Base-by-base conservation (phyloP, 2,113 vertebrate species). In the Conger conger region DNA sequence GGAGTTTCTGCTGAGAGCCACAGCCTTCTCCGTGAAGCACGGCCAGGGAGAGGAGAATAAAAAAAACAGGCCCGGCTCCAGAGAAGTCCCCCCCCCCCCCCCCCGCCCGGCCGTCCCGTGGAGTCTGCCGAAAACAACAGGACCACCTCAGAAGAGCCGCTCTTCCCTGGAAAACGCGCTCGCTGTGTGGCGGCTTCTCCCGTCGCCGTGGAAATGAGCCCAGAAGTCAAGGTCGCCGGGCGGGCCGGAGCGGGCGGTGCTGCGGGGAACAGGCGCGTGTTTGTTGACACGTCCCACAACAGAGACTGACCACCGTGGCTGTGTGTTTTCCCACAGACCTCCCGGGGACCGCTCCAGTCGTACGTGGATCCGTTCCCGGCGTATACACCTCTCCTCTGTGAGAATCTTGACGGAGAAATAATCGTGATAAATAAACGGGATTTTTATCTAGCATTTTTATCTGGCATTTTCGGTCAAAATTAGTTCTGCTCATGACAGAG, bases 21-120 rank as follows among this genome's bases (percentile, higher is more conserved):
- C 35, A 18, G 1, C 15, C 15, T 38, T 23, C 36, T 30, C 4
- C 3, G 8, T 38, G 17, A 78, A 78, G 38, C 76, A 30, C 17
- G 1, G n/a, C 36, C 13, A 36, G 73, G 80, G 92, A 92, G 92
- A 92, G 89, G 80, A 82, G 84, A 86, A 81, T 88, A 82, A 82
- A 82, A 85, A 83, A 90, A 89, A 86, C 53, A 54, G 6, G n/a
- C 1, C 50, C 45, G 18, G 45, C 50, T 36, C 80, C 45, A 57
- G 17, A 78, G 36, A 37, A 20, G 50, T 30, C 45, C 33, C 80
- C 30, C 16, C n/a, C 40, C n/a, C n/a, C 40, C 40, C 45, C 11
- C 8, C 45, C 40, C n/a, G n/a, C 40, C 40, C 45, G 1, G 7
- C 45, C 16, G 17, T 40, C 18, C 36, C 11, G 16, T 50, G 13